These are phyloP conservation scores for Danio albolineatus DNA, from an alignment of 2,797 vertebrate species.

Conservation along the genomic window DNA sequence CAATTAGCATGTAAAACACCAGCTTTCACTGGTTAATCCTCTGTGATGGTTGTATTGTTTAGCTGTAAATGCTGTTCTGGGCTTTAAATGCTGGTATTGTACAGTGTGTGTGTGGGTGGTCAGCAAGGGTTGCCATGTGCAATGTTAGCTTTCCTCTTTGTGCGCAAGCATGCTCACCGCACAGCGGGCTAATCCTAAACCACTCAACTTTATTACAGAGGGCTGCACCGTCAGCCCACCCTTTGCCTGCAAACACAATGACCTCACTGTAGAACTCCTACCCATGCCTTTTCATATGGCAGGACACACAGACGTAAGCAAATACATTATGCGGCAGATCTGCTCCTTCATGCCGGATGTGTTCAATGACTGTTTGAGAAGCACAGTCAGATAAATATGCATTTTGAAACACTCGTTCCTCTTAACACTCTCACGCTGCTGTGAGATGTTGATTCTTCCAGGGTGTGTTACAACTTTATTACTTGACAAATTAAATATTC, in stretches of 20 bases:
- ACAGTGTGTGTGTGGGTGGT: slow-evolving; percentile 30
- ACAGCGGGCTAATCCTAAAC: slow-evolving; percentile 43
- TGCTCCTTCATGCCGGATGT: background rate
- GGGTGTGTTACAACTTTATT: background rate
- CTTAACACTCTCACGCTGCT: background rate
- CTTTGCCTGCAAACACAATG: slow-evolving; percentile 15
- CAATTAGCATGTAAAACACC: slow-evolving; percentile 5
- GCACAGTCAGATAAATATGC: background rate
- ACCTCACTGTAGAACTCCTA: slow-evolving; percentile 39
- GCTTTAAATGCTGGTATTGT: slow-evolving; percentile 31
- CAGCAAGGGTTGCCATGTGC: slow-evolving; percentile 11
- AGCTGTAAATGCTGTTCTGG: background rate
- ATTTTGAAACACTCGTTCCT: background rate
- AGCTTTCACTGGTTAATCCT: slow-evolving; percentile 16
- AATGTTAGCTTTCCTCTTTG: slow-evolving; percentile 41
- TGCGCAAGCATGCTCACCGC: slow-evolving; percentile 10
- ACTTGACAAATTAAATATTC: background rate
- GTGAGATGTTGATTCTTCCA: background rate
- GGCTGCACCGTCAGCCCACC: slow-evolving; percentile 35
- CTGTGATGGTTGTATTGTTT: slow-evolving; percentile 21
- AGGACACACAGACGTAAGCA: slow-evolving; percentile 15
- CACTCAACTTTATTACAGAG: slow-evolving; percentile 46
- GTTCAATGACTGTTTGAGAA: slow-evolving; percentile 13
- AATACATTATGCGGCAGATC: slow-evolving; percentile 7
- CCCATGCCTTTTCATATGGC: slow-evolving; percentile 39